Evolutionary conservation across 2,888 invertebrate species (phyloP), one percentile per base, ranked within the genome.

Genomic region (Pocota personata): DNA sequence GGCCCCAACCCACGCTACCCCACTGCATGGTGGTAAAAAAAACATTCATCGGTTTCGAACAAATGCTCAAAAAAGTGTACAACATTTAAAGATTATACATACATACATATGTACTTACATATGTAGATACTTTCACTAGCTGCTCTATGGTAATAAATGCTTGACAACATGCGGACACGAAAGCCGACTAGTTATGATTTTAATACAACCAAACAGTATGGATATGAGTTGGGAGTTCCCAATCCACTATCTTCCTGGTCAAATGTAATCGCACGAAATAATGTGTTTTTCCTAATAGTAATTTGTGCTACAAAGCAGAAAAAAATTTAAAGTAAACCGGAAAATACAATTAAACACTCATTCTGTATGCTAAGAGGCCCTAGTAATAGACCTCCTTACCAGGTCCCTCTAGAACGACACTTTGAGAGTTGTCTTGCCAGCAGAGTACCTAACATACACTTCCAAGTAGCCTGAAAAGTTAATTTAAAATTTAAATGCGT

Each of bases 401-500:
- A 10, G 19, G 32, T 24, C 30, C 16, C 12, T 8, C 40, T n/a
- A 30, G 16, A 48, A 57, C 10, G 64, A 14, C 43, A 66, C 52
- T 64, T 64, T 64, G 32, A 27, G 43, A n/a, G 19, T 21, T 66
- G 43, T 32, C 66, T 16, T 43, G 32, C 24, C 30, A 43, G 37
- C 8, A 8, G 21, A 46, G 32, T 8, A 19, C 48, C 46, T 48
- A 37, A 58, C 50, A 16, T 43, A 52, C 30, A 60, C 60, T 37
- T 48, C 57, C 50, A 71, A 77, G 71, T 66, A 71, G 66, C 82
- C 71, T 50, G 40, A 71, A 82, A 77, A 82, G 82, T 77, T 82
- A 77, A 77, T 82, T 82, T 82, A 82, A 82, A 77, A 77, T 77
- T 77, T 82, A 77, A 82, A 82, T 82, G 82, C 82, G 82, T 77